phyloP scores from a whole-genome alignment of 1,140 invertebrate genomes.

The Sycobia sp. region DNA sequence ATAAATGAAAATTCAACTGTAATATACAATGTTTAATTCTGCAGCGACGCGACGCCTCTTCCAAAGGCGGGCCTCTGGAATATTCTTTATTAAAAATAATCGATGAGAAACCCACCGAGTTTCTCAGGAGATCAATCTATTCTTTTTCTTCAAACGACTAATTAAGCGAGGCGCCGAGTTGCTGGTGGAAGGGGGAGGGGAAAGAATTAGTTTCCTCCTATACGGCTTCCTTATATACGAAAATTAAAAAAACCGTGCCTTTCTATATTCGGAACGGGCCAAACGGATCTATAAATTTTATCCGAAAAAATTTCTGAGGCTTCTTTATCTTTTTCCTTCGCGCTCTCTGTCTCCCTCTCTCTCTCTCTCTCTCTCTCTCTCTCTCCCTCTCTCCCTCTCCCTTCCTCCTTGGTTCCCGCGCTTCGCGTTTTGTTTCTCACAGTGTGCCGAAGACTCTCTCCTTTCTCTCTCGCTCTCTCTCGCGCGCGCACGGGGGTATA shows the following conservation, averaged over 20 bases:
- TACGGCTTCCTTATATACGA: constrained; percentile 23
- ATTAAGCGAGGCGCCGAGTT: constrained; percentile 8
- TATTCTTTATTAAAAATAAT: constrained; percentile 12
- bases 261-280: not conserved
- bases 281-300: constrained; percentile 32
- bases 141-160: constrained; percentile 12
- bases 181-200: no score
- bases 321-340: constrained; percentile 20
- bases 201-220: not conserved
- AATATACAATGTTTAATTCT: no score
- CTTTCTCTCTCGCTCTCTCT: no score
- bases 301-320: constrained; percentile 27
- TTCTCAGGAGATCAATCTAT: constrained; percentile 6
- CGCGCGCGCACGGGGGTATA: no score
- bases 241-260: constrained; percentile 22
- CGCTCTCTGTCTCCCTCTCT: not conserved
- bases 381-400: not conserved
- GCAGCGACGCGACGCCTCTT: no score
- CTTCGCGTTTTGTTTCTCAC: no score
- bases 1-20: no score
- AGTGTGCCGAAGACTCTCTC: constrained; percentile 12
- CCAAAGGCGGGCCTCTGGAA: no score
- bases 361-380: not conserved
- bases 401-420: no score
- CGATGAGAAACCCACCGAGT: not conserved